A percentile compares a stretch with the other conserved stretches of the same genome.
phyloP scores from a whole-genome alignment of 2,797 vertebrate species.

The Cyclura pinguis region DNA sequence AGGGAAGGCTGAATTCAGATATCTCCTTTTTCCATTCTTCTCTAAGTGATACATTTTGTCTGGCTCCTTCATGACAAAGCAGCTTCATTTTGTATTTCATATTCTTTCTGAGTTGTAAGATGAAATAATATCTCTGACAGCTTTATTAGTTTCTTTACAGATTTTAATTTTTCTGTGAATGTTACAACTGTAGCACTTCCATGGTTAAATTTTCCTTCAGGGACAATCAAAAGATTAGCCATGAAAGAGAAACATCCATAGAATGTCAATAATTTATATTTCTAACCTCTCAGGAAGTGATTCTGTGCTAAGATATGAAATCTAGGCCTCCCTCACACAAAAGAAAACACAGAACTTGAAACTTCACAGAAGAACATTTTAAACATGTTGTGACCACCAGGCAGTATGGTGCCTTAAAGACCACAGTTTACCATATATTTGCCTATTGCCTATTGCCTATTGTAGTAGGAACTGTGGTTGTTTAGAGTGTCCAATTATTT shows the following conservation, averaged over 20 bases:
- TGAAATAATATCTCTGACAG: neutral
- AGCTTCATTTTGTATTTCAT: slow-evolving; percentile 3
- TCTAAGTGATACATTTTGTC: neutral
- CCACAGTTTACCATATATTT: neutral
- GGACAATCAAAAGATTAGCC: neutral
- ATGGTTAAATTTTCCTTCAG: neutral
- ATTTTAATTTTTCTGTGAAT: neutral
- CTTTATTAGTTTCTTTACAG: neutral
- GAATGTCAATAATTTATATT: neutral
- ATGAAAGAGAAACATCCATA: neutral
- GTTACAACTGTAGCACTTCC: neutral
- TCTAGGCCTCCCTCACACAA: neutral
- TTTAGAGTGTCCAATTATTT: neutral
- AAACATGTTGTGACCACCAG: neutral
- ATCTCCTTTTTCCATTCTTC: neutral
- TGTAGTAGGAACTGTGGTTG: neutral
- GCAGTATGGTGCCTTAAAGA: neutral
- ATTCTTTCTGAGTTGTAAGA: neutral
- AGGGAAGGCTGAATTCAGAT: neutral
- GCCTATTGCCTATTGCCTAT: neutral
- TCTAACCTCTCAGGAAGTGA: slow-evolving; percentile 3
- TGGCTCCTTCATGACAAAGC: neutral
- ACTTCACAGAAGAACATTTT: neutral
- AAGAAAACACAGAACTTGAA: neutral
- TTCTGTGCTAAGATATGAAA: slow-evolving; percentile 22